Percentiles rank a stretch among this genome's conserved stretches.
phyloP scores from a whole-genome alignment of 2,797 vertebrate species.

The Gallirallus australis region DNA sequence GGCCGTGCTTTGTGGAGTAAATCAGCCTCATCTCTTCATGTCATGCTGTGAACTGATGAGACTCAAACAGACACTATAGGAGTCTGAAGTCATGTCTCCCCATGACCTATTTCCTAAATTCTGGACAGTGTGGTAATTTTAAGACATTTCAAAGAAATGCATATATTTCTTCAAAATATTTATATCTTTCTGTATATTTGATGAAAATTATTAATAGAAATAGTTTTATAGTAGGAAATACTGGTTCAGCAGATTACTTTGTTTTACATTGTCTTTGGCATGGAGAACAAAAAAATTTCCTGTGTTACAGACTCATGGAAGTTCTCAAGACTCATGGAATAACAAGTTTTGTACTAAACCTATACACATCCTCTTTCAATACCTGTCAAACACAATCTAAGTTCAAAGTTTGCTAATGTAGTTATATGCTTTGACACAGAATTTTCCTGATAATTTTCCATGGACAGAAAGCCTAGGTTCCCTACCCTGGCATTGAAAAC shows the following conservation, averaged over 20 bases:
- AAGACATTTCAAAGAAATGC: background rate
- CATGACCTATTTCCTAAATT: background rate
- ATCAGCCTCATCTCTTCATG: background rate
- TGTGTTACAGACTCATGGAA: background rate
- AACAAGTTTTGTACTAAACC: background rate
- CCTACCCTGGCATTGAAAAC: background rate
- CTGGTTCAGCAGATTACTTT: background rate
- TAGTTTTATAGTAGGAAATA: background rate
- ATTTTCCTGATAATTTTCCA: background rate
- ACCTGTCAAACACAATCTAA: background rate
- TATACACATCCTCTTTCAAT: background rate
- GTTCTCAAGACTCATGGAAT: background rate
- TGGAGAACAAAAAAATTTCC: background rate
- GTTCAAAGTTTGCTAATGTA: rapidly evolving
- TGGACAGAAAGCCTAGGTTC: background rate
- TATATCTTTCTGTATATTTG: background rate
- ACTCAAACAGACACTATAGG: background rate
- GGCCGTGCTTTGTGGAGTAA: background rate
- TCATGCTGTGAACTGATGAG: background rate
- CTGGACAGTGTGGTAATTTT: background rate
- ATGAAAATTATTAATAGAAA: background rate
- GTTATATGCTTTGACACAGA: background rate
- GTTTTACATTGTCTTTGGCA: background rate
- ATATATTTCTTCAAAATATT: background rate
- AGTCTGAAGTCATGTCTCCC: background rate